Percentiles rank a stretch among this genome's conserved stretches.
Conservation (phyloP, 2,113 vertebrate species). For the Rhegmatorhina hoffmannsi region DNA sequence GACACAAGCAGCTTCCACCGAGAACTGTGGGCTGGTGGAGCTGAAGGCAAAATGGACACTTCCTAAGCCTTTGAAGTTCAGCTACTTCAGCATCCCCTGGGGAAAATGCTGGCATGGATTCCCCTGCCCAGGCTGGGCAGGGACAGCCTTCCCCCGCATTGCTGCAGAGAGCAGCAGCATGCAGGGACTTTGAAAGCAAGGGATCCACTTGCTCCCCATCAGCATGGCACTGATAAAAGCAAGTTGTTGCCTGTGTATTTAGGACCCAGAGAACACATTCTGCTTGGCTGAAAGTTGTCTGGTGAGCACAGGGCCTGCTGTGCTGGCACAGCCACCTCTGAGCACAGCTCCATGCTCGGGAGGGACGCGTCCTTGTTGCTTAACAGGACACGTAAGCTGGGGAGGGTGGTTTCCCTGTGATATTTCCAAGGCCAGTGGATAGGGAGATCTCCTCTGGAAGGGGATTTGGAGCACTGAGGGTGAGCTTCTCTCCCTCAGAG, state of each 20-base stretch:
- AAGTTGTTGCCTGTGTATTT: accelerated
- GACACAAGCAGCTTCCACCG: slow-evolving; percentile 52
- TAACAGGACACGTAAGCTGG: background rate
- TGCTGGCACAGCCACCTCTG: background rate
- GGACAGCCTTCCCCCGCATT: background rate
- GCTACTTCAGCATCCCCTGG: background rate
- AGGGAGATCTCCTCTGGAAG: background rate
- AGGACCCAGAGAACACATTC: background rate
- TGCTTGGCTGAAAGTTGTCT: background rate
- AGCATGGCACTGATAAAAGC: background rate
- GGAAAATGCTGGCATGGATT: background rate
- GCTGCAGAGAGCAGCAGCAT: background rate
- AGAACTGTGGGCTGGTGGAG: slow-evolving; percentile 12
- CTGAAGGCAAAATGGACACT: slow-evolving; percentile 37
- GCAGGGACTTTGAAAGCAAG: background rate
- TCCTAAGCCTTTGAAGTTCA: slow-evolving; percentile 59
- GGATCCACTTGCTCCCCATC: background rate
- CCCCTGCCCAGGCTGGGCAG: background rate
- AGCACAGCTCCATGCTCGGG: background rate
- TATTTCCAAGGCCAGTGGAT: background rate
- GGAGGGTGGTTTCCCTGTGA: background rate
- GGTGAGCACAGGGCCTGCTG: background rate
- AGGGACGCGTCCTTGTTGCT: background rate
- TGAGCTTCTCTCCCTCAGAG: background rate
- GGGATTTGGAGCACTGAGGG: background rate